Percentiles rank a stretch among this genome's conserved stretches.
Evolutionary conservation across 2,888 invertebrate species (phyloP).

Genomic region (Xanthorhoe designata): DNA sequence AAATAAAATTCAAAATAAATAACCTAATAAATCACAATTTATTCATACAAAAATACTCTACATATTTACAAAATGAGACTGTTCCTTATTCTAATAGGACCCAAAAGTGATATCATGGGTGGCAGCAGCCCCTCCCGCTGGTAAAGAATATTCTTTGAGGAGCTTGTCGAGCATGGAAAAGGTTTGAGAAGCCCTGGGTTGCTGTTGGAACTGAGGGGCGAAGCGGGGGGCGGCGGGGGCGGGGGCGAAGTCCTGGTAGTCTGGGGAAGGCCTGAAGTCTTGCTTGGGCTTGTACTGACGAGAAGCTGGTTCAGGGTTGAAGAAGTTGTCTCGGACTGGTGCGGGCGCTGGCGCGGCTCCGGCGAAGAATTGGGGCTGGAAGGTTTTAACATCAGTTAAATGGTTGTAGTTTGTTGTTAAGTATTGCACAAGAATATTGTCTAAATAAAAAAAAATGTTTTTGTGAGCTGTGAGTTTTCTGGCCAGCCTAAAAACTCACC

Average conservation of each 20-base stretch:
- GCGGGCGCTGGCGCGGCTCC: slow-evolving; percentile 69
- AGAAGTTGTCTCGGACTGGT: slow-evolving; percentile 60
- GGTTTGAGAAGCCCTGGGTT: slow-evolving; percentile 56
- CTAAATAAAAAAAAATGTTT: no score
- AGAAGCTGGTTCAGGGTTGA: slow-evolving; percentile 65
- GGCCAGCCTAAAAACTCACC: no score
- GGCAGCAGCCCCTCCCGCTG: slow-evolving; percentile 88
- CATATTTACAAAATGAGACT: slow-evolving; percentile 73
- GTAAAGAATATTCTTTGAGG: slow-evolving; percentile 92
- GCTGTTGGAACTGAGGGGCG: slow-evolving; percentile 54
- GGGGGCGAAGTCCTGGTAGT: slow-evolving; percentile 59
- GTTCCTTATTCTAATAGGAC: slow-evolving; percentile 86
- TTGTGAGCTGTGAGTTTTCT: no score
- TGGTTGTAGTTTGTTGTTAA: neutral
- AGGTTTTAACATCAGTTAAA: neutral
- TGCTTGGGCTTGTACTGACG: slow-evolving; percentile 68
- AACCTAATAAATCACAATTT: slow-evolving; percentile 40
- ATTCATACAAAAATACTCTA: slow-evolving; percentile 66
- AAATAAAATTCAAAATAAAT: slow-evolving; percentile 27
- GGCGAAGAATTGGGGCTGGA: slow-evolving; percentile 77
- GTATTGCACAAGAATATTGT: neutral
- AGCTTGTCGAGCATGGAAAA: slow-evolving; percentile 90
- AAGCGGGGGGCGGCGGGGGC: slow-evolving; percentile 45
- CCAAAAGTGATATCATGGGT: slow-evolving; percentile 94
- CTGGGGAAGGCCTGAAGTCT: slow-evolving; percentile 63